These are phyloP conservation scores for Platycheirus rosarum DNA, from an alignment of 2,888 invertebrate genomes.

Conservation along the genomic window DNA sequence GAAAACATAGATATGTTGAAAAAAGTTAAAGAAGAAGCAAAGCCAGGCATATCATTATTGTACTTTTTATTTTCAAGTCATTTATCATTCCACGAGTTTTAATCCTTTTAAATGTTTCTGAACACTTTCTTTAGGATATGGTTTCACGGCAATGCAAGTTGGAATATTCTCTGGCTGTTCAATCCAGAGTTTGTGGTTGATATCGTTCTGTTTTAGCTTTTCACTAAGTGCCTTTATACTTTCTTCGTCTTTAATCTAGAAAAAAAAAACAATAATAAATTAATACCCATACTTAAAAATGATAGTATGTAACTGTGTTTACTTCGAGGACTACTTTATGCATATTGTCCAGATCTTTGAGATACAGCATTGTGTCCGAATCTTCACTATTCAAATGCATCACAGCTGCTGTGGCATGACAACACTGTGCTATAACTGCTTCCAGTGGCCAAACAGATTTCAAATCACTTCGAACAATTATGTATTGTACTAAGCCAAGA, in stretches of 20 bases:
- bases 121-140: slow-evolving; percentile 92
- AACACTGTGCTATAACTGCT: slow-evolving; percentile 95
- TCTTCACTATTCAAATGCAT: slow-evolving; percentile 91
- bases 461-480: slow-evolving; percentile 95
- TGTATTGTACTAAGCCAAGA: slow-evolving; percentile 98
- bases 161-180: slow-evolving; percentile 98
- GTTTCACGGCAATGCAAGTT: slow-evolving; percentile 96
- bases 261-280: no score
- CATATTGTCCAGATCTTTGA: slow-evolving; percentile 95
- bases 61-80: no score
- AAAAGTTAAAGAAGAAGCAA: no score
- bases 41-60: no score
- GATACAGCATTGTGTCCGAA: slow-evolving; percentile 89
- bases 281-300: no score
- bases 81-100: slow-evolving; percentile 85
- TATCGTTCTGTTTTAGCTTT: slow-evolving; percentile 87
- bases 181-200: slow-evolving; percentile 96
- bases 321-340: slow-evolving; percentile 97
- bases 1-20: no score
- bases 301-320: no score
- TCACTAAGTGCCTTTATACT: slow-evolving; percentile 87
- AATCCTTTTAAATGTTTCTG: slow-evolving; percentile 93
- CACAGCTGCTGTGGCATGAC: slow-evolving; percentile 93
- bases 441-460: slow-evolving; percentile 95
- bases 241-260: slow-evolving; percentile 90